Evolutionary conservation across 2,797 vertebrate species (phyloP).

Genomic region (Alauda arvensis): DNA sequence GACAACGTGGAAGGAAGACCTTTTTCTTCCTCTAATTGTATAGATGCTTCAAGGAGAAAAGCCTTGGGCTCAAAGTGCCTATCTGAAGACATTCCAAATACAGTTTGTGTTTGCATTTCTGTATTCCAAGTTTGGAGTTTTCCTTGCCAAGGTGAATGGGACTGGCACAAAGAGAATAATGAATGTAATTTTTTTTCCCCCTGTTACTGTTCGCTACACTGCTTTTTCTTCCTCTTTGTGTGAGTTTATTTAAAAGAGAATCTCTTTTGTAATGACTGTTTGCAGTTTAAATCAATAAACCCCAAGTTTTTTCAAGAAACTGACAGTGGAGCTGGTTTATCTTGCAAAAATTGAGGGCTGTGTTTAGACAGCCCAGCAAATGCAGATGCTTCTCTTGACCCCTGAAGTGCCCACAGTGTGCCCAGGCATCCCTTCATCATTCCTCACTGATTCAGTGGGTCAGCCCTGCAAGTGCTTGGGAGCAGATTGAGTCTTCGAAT

Average conservation of each 20-base stretch:
- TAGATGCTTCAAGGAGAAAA: constrained; percentile 73
- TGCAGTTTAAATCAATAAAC: constrained; percentile 99
- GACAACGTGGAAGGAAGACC: constrained; percentile 68
- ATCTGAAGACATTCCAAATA: constrained; percentile 92
- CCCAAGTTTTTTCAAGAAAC: constrained; percentile 81
- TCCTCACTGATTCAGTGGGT: background rate
- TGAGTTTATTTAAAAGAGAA: constrained; percentile 91
- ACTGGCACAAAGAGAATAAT: constrained; percentile 94
- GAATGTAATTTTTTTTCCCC: constrained; percentile 88
- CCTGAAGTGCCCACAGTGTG: background rate
- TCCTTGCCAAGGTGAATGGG: constrained; percentile 81
- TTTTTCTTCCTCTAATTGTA: constrained; percentile 59
- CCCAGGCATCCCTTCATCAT: background rate
- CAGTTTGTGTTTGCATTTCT: constrained; percentile 81
- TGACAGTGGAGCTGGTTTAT: constrained; percentile 62
- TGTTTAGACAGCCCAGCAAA: background rate
- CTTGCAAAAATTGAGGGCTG: constrained; percentile 22
- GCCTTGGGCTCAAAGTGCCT: constrained; percentile 85
- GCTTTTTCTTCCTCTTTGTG: constrained; percentile 83
- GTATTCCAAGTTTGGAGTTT: constrained; percentile 83
- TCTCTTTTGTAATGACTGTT: constrained; percentile 96
- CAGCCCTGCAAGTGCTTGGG: fast-evolving
- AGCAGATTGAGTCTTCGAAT: background rate
- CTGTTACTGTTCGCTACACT: constrained; percentile 89
- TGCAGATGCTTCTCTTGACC: background rate